Evolutionary conservation across 2,113 vertebrate genomes (phyloP).

Genomic region (Columbina picui): DNA sequence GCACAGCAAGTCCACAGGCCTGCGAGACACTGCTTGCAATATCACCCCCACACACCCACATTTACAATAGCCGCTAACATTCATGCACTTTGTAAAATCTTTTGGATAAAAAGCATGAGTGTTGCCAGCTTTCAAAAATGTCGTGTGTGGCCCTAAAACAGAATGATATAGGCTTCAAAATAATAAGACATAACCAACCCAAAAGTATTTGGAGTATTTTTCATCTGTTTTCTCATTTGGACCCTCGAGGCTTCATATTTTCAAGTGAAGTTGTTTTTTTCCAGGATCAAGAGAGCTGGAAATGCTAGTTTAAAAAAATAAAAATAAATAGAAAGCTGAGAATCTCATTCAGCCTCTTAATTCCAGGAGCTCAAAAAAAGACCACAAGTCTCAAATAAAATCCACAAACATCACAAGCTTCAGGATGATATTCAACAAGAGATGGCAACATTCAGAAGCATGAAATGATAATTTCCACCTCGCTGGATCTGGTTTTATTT

Average conservation of each 20-base stretch:
- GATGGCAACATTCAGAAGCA: not conserved
- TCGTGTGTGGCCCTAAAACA: conserved; percentile 58
- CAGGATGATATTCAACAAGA: not conserved
- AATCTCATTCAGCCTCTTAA: conserved; percentile 56
- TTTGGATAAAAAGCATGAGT: not conserved
- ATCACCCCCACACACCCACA: not conserved
- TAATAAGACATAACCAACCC: conserved; percentile 44
- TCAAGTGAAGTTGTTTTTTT: conserved; percentile 66
- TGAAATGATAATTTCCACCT: conserved; percentile 26
- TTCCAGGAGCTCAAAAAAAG: conserved; percentile 59
- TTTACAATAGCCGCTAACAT: not conserved
- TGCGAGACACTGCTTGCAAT: rapidly evolving
- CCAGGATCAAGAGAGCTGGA: conserved; percentile 60
- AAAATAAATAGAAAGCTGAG: conserved; percentile 65
- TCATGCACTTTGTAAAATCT: not conserved
- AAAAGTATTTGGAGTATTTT: conserved; percentile 57
- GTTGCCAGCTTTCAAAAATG: conserved; percentile 39
- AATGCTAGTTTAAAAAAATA: conserved; percentile 46
- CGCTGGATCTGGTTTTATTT: not conserved
- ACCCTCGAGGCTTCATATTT: conserved; percentile 61
- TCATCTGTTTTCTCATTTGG: conserved; percentile 54
- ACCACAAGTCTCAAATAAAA: conserved; percentile 53
- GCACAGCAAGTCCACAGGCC: not conserved
- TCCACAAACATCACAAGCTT: conserved; percentile 46
- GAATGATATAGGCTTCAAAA: conserved; percentile 47